These are phyloP conservation scores for Cosmia pyralina DNA, from an alignment of 2,888 invertebrate species.

Conservation along the genomic window DNA sequence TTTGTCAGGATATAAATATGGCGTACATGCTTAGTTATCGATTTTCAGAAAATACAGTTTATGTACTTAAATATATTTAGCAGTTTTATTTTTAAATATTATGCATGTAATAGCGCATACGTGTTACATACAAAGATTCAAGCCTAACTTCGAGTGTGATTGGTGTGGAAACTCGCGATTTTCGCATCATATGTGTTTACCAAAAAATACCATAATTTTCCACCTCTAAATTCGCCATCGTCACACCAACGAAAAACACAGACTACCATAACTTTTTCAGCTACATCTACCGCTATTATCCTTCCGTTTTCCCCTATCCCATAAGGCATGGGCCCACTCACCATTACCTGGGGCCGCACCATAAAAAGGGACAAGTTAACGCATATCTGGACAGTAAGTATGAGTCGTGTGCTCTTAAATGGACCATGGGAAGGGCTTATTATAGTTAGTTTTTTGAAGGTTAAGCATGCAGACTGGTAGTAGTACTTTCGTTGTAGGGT, in stretches of 20 bases:
- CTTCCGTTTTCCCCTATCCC: constrained; percentile 17
- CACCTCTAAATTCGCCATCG: neutral
- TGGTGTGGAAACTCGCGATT: neutral
- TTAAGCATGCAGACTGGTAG: neutral
- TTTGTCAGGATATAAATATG: no score
- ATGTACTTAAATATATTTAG: no score
- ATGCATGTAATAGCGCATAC: no score
- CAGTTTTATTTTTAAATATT: no score
- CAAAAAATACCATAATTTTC: neutral
- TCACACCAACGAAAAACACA: neutral
- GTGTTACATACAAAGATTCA: no score
- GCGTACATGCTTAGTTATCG: no score
- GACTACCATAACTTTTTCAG: constrained; percentile 4
- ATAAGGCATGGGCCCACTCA: constrained; percentile 46
- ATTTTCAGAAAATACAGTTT: no score
- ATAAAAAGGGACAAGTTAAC: constrained; percentile 51
- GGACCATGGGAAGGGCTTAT: neutral
- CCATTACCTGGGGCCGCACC: constrained; percentile 35
- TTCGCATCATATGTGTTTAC: neutral
- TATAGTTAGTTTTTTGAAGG: constrained; percentile 5
- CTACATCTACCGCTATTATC: constrained; percentile 27
- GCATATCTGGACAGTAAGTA: constrained; percentile 32
- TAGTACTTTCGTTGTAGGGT: neutral
- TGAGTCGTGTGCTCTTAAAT: constrained; percentile 34
- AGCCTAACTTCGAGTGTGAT: no score